A percentile compares a stretch with the other conserved stretches of the same genome.
These are phyloP conservation scores for Caradrina clavipalpis DNA, from an alignment of 2,888 invertebrate species.

Conservation along the genomic window DNA sequence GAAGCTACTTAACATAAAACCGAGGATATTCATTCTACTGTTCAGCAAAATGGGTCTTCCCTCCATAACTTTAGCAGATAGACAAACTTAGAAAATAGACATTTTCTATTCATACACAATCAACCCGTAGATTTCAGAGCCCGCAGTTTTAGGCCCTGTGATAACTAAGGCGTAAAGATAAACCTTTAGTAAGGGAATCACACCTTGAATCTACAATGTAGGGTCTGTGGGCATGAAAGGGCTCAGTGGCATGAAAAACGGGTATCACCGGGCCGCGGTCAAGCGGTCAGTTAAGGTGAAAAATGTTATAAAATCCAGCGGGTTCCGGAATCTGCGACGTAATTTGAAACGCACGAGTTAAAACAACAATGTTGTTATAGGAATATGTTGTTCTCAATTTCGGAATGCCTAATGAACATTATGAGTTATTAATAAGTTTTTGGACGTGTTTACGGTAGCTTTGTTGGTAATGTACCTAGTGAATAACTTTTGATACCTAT, in stretches of 20 bases:
- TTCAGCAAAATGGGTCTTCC: slow-evolving; percentile 14
- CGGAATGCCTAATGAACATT: slow-evolving; percentile 7
- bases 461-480: no score
- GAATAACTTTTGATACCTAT: no score
- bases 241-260: slow-evolving; percentile 56
- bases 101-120: slow-evolving; percentile 32
- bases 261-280: slow-evolving; percentile 40
- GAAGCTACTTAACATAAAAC: not conserved
- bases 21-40: not conserved
- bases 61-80: slow-evolving; percentile 1
- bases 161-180: slow-evolving; percentile 65
- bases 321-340: slow-evolving; percentile 2
- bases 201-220: slow-evolving; percentile 54
- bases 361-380: not conserved
- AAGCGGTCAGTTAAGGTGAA: slow-evolving; percentile 40
- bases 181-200: slow-evolving; percentile 53
- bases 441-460: not conserved
- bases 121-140: slow-evolving; percentile 39
- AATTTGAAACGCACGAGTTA: slow-evolving; percentile 6
- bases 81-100: slow-evolving; percentile 11
- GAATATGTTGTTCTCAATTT: slow-evolving; percentile 1
- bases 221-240: slow-evolving; percentile 52
- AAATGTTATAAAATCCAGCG: slow-evolving; percentile 34
- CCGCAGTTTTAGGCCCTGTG: slow-evolving; percentile 51
- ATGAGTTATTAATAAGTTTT: slow-evolving; percentile 11